A percentile compares a stretch with the other conserved stretches of the same genome.
phyloP scores from a whole-genome alignment of 2,113 vertebrate genomes.

The Chaetodon auriga region DNA sequence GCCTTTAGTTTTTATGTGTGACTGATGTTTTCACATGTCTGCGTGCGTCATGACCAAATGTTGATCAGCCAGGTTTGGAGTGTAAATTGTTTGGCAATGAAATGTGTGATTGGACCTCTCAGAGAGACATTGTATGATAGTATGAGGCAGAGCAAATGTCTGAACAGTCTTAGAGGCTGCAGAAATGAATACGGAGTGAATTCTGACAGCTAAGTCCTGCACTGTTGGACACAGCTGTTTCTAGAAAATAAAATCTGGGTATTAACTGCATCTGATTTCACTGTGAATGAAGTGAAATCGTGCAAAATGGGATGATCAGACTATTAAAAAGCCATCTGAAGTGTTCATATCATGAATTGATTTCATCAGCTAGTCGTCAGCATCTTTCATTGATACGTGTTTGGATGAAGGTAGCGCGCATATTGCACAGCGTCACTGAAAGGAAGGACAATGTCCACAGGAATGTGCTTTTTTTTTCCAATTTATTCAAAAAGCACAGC shows the following conservation, averaged over 20 bases:
- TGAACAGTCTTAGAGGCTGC: neutral
- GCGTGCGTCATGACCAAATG: neutral
- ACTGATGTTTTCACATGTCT: neutral
- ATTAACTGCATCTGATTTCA: conserved; percentile 9
- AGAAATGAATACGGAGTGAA: neutral
- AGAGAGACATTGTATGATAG: neutral
- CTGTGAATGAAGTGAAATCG: neutral
- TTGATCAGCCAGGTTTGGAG: neutral
- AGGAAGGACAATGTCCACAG: too few relatives aligned
- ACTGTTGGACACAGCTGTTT: neutral
- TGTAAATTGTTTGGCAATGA: conserved; percentile 3
- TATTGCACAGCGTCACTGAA: neutral
- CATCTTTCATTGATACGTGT: neutral
- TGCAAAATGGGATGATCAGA: neutral
- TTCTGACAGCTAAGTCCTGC: neutral
- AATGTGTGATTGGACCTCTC: neutral
- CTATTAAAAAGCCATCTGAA: neutral
- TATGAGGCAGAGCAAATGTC: neutral
- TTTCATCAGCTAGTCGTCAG: neutral
- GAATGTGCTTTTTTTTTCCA: neutral
- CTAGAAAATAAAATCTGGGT: neutral
- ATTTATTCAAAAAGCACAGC: neutral
- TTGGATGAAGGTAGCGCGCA: neutral
- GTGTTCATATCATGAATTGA: neutral
- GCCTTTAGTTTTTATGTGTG: neutral